A percentile compares a stretch with the other conserved stretches of the same genome.
Conservation (phyloP, 2,888 invertebrate species). For the Carterocephalus palaemon region DNA sequence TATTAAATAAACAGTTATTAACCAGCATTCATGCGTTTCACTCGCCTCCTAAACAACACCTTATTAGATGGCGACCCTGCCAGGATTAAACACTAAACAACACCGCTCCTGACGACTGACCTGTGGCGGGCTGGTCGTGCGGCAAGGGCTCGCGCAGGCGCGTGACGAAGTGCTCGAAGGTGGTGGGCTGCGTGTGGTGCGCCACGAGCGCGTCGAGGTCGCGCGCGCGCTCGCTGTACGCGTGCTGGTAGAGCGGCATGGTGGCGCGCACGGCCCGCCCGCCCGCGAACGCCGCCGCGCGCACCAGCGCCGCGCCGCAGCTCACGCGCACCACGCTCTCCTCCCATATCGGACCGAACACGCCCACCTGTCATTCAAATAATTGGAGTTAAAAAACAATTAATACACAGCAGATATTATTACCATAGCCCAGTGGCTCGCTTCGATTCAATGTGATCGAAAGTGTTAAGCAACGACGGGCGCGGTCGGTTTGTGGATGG, state of each 20-base stretch:
- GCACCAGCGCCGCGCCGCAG: conserved; percentile 88
- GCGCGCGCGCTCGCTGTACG: conserved; percentile 94
- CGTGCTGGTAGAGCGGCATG: conserved; percentile 93
- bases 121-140: not conserved
- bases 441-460: too few relatives aligned
- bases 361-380: conserved; percentile 82
- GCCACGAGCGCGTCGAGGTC: conserved; percentile 90
- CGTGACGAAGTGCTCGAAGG: conserved; percentile 89
- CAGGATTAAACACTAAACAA: too few relatives aligned
- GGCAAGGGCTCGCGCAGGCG: conserved; percentile 56
- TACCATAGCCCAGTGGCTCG: too few relatives aligned
- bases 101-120: too few relatives aligned
- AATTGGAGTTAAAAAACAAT: too few relatives aligned
- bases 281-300: conserved; percentile 92
- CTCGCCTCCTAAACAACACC: too few relatives aligned
- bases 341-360: conserved; percentile 97
- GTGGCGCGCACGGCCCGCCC: conserved; percentile 94
- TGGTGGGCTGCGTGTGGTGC: conserved; percentile 90
- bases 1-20: too few relatives aligned
- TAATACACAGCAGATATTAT: too few relatives aligned
- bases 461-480: too few relatives aligned
- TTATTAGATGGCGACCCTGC: too few relatives aligned
- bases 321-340: conserved; percentile 83
- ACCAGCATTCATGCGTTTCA: too few relatives aligned
- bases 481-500: too few relatives aligned